Conservation (phyloP, 1,140 invertebrate genomes). For the Rhizoglyphus robini region DNA sequence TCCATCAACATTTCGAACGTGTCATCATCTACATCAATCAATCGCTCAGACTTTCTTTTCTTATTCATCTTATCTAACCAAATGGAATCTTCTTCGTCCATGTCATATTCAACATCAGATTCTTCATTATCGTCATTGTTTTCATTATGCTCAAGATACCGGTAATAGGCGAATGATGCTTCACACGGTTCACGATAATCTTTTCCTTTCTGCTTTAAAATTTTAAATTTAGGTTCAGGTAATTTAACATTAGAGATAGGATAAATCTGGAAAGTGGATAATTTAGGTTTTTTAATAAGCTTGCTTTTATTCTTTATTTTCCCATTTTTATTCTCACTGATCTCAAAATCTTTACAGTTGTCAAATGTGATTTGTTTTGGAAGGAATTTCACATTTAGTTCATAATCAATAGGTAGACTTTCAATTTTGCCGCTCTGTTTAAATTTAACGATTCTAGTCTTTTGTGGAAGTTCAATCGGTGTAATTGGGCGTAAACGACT, state of each 20-base stretch:
- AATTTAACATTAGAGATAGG: constrained; percentile 37
- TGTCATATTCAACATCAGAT: constrained; percentile 90
- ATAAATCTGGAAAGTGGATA: too few species aligned
- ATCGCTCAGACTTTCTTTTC: constrained; percentile 48
- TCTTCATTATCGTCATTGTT: constrained; percentile 53
- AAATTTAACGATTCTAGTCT: constrained; percentile 1
- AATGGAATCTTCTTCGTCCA: constrained; percentile 90
- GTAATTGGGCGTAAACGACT: not conserved
- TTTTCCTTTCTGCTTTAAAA: constrained; percentile 36
- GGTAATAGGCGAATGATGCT: constrained; percentile 61
- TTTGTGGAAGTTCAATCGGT: not conserved
- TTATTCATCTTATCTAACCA: constrained; percentile 83
- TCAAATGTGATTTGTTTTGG: not conserved
- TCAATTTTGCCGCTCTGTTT: constrained; percentile 32
- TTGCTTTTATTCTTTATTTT: not conserved
- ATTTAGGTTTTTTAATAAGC: too few species aligned
- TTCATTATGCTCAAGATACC: constrained; percentile 86
- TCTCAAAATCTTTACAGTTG: not conserved
- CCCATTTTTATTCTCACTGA: not conserved
- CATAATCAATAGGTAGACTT: not conserved
- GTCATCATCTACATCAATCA: constrained; percentile 59
- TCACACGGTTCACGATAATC: constrained; percentile 61
- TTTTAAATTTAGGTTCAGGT: constrained; percentile 66
- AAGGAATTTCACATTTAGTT: constrained; percentile 7
- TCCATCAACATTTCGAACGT: constrained; percentile 91